A percentile compares a stretch with the other conserved stretches of the same genome.
Conservation (phyloP, 2,113 vertebrate species). For the Catharus minimus region DNA sequence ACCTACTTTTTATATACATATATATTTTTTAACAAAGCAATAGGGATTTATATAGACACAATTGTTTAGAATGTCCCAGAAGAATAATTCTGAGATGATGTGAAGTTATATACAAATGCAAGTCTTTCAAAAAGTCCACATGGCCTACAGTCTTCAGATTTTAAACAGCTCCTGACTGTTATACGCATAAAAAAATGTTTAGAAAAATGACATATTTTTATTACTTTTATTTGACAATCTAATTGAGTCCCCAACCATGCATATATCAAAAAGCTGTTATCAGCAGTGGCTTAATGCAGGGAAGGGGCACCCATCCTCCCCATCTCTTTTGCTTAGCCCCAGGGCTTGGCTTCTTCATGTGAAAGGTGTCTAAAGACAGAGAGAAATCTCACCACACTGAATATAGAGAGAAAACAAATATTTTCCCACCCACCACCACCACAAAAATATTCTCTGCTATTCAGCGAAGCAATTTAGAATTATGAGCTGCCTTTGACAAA, state of each 20-base stretch:
- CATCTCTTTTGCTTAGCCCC: conserved; percentile 14
- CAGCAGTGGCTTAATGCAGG: neutral
- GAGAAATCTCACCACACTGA: conserved; percentile 22
- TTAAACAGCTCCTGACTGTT: conserved; percentile 9
- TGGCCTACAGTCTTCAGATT: neutral
- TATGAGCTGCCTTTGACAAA: conserved; percentile 62
- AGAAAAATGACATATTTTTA: conserved; percentile 28
- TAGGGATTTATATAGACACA: conserved; percentile 35
- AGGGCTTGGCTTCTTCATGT: conserved; percentile 22
- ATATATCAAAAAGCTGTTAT: conserved; percentile 17
- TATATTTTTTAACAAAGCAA: conserved; percentile 69
- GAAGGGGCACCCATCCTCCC: neutral
- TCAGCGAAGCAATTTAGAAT: conserved; percentile 42
- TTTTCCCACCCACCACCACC: conserved; percentile 38
- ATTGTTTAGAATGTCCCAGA: conserved; percentile 11
- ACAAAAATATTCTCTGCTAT: conserved; percentile 60
- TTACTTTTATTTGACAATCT: conserved; percentile 44
- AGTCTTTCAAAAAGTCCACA: conserved; percentile 34
- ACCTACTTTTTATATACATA: conserved; percentile 65
- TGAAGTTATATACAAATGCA: neutral
- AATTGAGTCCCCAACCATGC: neutral
- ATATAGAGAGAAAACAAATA: conserved; percentile 37
- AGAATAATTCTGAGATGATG: conserved; percentile 18
- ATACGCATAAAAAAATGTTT: neutral
- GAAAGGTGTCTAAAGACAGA: conserved; percentile 53